phyloP scores from a whole-genome alignment of 2,797 vertebrate genomes.

The Clarias fuscus region DNA sequence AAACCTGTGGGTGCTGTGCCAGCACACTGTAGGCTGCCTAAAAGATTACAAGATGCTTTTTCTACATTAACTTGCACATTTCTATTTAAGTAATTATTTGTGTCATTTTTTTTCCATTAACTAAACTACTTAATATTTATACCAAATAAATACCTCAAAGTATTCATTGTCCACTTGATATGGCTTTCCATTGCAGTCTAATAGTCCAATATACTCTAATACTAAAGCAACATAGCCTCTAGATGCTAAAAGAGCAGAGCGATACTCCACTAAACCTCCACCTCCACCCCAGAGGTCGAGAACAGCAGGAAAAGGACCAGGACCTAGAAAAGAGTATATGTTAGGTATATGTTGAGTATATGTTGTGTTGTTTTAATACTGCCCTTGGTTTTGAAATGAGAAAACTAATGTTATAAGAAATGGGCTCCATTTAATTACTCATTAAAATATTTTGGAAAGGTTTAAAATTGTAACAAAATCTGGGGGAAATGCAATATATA shows the following conservation, averaged over 20 bases:
- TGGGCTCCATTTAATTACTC: too few species aligned
- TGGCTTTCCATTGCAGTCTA: slow-evolving; percentile 19
- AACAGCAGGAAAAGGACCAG: slow-evolving; percentile 75
- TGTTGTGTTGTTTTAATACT: too few species aligned
- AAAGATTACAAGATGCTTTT: not conserved
- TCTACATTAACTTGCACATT: not conserved
- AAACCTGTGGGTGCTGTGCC: slow-evolving; percentile 70
- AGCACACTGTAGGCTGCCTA: slow-evolving; percentile 71
- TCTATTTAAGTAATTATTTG: not conserved
- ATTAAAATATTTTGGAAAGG: too few species aligned
- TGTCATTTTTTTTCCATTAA: too few species aligned
- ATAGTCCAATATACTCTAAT: slow-evolving; percentile 67
- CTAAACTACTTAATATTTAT: not conserved
- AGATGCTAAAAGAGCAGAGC: slow-evolving; percentile 72
- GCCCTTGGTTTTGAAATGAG: too few species aligned
- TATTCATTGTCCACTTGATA: slow-evolving; percentile 51
- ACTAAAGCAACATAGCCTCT: slow-evolving; percentile 68
- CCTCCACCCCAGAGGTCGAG: slow-evolving; percentile 75
- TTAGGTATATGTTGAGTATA: not conserved
- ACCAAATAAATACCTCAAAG: slow-evolving; percentile 58
- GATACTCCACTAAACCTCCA: slow-evolving; percentile 71
- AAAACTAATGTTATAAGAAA: too few species aligned
- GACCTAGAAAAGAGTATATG: slow-evolving; percentile 60
- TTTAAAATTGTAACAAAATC: too few species aligned
- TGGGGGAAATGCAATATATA: too few species aligned